Conservation (phyloP, 2,113 vertebrate genomes). For the Apodemus sylvaticus region DNA sequence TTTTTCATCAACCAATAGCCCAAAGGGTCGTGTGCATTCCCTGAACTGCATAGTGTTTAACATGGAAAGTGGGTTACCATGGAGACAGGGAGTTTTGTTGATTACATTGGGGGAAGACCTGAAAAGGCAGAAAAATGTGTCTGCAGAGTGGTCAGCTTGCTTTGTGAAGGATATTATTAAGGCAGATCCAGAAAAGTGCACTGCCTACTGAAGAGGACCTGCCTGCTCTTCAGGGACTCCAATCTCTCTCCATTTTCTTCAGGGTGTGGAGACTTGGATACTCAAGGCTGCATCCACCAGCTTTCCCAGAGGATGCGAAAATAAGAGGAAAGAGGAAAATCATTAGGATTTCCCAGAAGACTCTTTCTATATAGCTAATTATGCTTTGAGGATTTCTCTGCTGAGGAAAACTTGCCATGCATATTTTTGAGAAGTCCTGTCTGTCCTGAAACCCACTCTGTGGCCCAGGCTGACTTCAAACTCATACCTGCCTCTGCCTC, state of each 20-base stretch:
- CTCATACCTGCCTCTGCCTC: not conserved
- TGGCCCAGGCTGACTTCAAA: not conserved
- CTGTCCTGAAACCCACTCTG: not conserved
- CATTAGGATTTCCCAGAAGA: not conserved
- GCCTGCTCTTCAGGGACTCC: not conserved
- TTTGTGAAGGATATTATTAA: not conserved
- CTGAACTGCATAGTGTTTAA: not conserved
- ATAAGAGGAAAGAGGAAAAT: not conserved
- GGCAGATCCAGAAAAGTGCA: slow-evolving; percentile 58
- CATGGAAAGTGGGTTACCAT: not conserved
- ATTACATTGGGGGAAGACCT: not conserved
- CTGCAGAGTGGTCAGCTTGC: not conserved
- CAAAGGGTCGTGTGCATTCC: not conserved
- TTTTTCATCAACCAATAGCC: not conserved
- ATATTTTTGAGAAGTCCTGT: not conserved
- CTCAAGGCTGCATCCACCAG: not conserved
- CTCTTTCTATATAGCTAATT: not conserved
- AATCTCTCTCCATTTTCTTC: not conserved
- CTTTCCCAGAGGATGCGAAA: not conserved
- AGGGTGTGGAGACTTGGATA: not conserved
- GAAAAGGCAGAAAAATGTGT: slow-evolving; percentile 71
- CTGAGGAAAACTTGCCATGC: not conserved
- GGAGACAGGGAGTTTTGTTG: not conserved
- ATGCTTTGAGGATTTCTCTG: not conserved
- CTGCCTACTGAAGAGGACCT: not conserved